phyloP scores from a whole-genome alignment of 2,888 invertebrate species.

The Notodonta dromedarius region DNA sequence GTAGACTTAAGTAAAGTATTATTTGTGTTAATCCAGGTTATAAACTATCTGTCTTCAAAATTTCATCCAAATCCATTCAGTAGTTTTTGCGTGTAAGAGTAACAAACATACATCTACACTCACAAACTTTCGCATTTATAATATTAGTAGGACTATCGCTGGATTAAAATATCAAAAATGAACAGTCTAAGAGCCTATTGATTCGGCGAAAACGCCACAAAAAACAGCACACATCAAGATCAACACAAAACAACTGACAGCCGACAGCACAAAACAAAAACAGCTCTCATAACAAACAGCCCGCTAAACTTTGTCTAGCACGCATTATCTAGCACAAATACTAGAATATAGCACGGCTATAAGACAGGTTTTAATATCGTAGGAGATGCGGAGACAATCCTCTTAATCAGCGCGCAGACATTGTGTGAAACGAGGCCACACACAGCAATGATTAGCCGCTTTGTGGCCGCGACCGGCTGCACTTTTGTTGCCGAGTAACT shows the following conservation, averaged over 20 bases:
- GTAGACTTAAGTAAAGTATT: too few species aligned
- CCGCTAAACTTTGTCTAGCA: constrained; percentile 59
- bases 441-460: constrained; percentile 77
- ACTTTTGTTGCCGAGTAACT: constrained; percentile 65
- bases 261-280: constrained; percentile 23
- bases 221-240: constrained; percentile 40
- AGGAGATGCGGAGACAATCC: constrained; percentile 81
- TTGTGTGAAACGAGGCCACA: constrained; percentile 81
- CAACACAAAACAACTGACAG: constrained; percentile 40
- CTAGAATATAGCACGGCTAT: constrained; percentile 10
- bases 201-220: not conserved
- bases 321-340: constrained; percentile 50
- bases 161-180: too few species aligned
- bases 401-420: constrained; percentile 82
- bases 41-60: too few species aligned
- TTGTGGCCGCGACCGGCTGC: constrained; percentile 59
- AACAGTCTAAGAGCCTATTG: too few species aligned
- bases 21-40: too few species aligned
- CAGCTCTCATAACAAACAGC: constrained; percentile 61
- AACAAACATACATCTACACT: too few species aligned
- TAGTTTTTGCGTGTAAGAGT: too few species aligned
- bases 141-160: too few species aligned
- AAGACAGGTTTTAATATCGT: constrained; percentile 81
- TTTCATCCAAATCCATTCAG: too few species aligned
- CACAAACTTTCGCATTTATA: too few species aligned